Evolutionary conservation across 2,888 invertebrate species (phyloP).

Genomic region (Rhagium mordax): DNA sequence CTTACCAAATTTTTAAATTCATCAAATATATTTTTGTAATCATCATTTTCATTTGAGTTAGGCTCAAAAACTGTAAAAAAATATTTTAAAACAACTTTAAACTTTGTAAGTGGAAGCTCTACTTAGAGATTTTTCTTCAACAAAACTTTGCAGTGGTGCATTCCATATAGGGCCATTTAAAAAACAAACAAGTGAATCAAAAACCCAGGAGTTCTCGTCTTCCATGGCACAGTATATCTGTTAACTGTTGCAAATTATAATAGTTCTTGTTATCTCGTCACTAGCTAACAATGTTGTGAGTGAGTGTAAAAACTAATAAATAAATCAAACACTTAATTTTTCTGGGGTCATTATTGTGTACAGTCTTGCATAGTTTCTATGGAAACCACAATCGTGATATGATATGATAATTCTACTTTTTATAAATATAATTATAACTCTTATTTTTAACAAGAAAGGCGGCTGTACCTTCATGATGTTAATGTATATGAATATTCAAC

Average conservation of each 20-base stretch:
- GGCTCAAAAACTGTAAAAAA: slow-evolving; percentile 88
- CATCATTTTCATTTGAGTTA: slow-evolving; percentile 78
- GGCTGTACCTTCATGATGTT: slow-evolving; percentile 16
- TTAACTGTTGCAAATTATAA: slow-evolving; percentile 1
- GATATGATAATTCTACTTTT: slow-evolving; percentile 15
- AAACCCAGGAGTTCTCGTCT: slow-evolving; percentile 88
- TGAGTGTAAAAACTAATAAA: slow-evolving; percentile 3
- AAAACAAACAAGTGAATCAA: slow-evolving; percentile 92
- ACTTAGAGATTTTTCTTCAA: slow-evolving; percentile 95
- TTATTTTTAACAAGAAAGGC: background rate
- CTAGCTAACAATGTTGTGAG: slow-evolving; percentile 21
- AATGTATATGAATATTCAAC: too few relatives aligned
- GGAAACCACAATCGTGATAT: slow-evolving; percentile 13
- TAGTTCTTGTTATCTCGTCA: background rate
- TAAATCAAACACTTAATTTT: background rate
- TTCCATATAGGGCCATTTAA: slow-evolving; percentile 95
- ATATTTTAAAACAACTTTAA: slow-evolving; percentile 33
- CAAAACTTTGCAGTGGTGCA: slow-evolving; percentile 90
- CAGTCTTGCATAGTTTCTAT: slow-evolving; percentile 22
- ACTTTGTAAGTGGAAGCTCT: slow-evolving; percentile 57
- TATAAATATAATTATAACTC: too few relatives aligned
- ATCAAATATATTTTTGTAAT: slow-evolving; percentile 83
- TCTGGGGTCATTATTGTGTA: slow-evolving; percentile 27
- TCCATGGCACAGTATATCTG: slow-evolving; percentile 45
- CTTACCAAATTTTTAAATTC: slow-evolving; percentile 90